Evolutionary conservation across 2,113 vertebrate genomes (phyloP).

Genomic region (Apteryx mantelli): DNA sequence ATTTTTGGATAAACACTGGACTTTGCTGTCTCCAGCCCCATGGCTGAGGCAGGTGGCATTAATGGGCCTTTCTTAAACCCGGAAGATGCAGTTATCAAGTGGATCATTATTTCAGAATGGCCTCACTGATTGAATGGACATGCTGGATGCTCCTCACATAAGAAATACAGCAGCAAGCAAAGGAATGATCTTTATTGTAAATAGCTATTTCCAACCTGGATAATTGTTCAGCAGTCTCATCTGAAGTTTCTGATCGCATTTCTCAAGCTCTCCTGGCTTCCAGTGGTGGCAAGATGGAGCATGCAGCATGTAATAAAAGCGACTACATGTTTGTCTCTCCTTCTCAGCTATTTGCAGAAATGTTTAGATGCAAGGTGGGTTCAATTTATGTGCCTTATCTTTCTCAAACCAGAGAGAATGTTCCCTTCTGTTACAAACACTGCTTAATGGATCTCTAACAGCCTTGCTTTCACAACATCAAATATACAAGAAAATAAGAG

Average conservation of each 20-base stretch:
- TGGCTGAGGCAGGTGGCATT: rapidly evolving
- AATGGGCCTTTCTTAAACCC: neutral
- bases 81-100: neutral
- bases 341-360: constrained; percentile 73
- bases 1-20: neutral
- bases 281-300: constrained; percentile 2
- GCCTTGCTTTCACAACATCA: constrained; percentile 59
- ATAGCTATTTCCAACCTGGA: neutral
- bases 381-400: constrained; percentile 76
- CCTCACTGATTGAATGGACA: neutral
- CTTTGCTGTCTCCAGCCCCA: neutral
- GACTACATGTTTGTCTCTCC: constrained; percentile 30
- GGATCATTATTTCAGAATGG: neutral
- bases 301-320: constrained; percentile 8
- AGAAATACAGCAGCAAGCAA: neutral
- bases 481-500: constrained; percentile 56
- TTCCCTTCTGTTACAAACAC: constrained; percentile 21
- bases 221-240: neutral
- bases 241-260: neutral
- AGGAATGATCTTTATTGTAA: neutral
- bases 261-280: constrained; percentile 15
- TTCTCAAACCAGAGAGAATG: constrained; percentile 68
- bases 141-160: neutral
- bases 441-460: constrained; percentile 68
- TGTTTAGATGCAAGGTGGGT: constrained; percentile 57